Percentiles rank a stretch among this genome's conserved stretches.
Conservation (phyloP, 2,888 invertebrate species). For the Agriopis leucophaearia region DNA sequence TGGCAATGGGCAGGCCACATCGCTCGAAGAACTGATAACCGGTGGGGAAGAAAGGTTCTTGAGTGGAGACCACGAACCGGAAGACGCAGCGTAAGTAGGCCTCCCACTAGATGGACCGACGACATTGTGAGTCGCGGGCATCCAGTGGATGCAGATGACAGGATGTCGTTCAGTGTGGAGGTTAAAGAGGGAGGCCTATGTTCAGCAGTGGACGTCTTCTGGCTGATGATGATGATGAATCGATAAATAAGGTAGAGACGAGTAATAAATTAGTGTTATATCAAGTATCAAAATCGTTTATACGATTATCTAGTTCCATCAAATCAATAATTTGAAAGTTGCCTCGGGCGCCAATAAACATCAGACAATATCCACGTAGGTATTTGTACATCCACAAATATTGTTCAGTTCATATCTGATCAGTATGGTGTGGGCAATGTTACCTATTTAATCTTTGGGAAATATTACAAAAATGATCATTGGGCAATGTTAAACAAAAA, state of each 20-base stretch:
- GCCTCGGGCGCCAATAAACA: constrained; percentile 45
- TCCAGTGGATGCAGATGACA: no score
- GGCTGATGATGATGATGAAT: neutral
- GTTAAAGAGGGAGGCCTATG: no score
- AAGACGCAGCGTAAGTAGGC: no score
- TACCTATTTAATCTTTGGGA: neutral
- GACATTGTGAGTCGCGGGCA: no score
- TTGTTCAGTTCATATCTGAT: constrained; percentile 3
- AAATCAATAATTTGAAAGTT: constrained; percentile 55
- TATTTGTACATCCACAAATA: constrained; percentile 1
- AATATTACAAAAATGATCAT: no score
- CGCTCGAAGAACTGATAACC: no score
- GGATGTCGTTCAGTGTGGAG: no score
- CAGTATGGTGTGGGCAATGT: constrained; percentile 5
- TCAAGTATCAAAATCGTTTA: constrained; percentile 37
- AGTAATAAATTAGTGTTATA: neutral
- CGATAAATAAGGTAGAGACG: neutral
- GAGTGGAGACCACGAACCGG: no score
- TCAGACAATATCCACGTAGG: constrained; percentile 2
- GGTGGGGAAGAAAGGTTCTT: no score
- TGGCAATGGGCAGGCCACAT: no score
- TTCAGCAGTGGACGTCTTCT: neutral
- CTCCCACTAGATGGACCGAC: no score
- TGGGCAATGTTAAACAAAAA: no score
- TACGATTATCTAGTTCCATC: neutral